Evolutionary conservation across 2,113 vertebrate genomes (phyloP).

Genomic region (Lanius collurio): DNA sequence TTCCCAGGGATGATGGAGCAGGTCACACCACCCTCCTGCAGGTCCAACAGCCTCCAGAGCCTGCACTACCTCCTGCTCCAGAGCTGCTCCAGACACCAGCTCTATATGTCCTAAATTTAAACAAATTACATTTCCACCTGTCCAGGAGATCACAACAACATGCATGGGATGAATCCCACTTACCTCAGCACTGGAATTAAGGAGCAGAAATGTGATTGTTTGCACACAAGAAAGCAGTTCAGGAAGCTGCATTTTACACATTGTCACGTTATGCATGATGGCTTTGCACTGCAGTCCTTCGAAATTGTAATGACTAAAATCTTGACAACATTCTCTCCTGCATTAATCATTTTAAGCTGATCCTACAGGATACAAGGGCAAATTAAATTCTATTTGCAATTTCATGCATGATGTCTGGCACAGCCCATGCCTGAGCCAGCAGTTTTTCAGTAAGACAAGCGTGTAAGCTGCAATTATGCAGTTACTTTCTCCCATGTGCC

Average conservation of each 20-base stretch:
- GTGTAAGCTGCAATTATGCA: conserved; percentile 78
- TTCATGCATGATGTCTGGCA: conserved; percentile 76
- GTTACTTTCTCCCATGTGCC: conserved; percentile 66
- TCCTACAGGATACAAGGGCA: conserved; percentile 78
- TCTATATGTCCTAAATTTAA: neutral
- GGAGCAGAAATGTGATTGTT: conserved; percentile 22
- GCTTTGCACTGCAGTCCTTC: conserved; percentile 45
- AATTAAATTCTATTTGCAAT: conserved; percentile 84
- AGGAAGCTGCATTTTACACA: neutral
- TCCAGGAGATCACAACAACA: neutral
- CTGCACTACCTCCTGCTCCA: neutral
- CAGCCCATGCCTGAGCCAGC: conserved; percentile 59
- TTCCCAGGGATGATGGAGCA: neutral
- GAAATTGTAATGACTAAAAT: conserved; percentile 65
- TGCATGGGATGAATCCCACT: neutral
- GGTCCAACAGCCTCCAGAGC: neutral
- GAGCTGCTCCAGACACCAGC: neutral
- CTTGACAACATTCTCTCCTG: conserved; percentile 61
- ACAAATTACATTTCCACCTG: neutral
- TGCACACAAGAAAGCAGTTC: conserved; percentile 9
- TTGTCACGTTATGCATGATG: conserved; percentile 19
- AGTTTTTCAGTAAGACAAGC: conserved; percentile 82
- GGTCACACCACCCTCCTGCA: neutral
- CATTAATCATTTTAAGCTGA: conserved; percentile 79
- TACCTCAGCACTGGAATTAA: neutral